A percentile compares a stretch with the other conserved stretches of the same genome.
Evolutionary conservation across 2,113 vertebrate species (phyloP).

Genomic region (Dasyprocta punctata): DNA sequence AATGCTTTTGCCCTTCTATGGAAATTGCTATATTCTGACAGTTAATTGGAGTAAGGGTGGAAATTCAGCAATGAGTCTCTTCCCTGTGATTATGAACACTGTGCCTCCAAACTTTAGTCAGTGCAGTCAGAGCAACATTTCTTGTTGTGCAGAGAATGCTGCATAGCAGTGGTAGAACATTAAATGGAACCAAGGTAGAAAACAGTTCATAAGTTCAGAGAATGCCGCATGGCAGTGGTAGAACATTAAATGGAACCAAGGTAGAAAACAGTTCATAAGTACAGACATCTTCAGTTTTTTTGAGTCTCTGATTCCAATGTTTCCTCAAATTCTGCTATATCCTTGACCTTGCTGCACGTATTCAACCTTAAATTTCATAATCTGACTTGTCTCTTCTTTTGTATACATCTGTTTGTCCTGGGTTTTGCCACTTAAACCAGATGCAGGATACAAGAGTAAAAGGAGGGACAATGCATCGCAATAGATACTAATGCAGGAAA

Average conservation of each 20-base stretch:
- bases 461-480: no score
- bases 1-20: neutral
- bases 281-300: neutral
- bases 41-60: neutral
- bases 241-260: neutral
- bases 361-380: neutral
- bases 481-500: neutral
- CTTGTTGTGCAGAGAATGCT: neutral
- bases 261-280: neutral
- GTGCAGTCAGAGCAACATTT: neutral
- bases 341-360: neutral
- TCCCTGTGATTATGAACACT: neutral
- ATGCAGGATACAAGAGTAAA: neutral
- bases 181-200: neutral
- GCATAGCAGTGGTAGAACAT: neutral
- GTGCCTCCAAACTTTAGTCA: neutral
- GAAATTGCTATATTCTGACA: neutral
- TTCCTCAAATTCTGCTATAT: neutral
- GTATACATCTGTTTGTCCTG: neutral
- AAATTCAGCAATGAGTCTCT: neutral
- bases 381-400: neutral
- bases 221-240: neutral
- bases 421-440: neutral
- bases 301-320: neutral
- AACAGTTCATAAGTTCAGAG: no score